Evolutionary conservation across 2,113 vertebrate genomes (phyloP), one percentile per base, ranked within the genome.

Genomic region (Syrrhaptes paradoxus): DNA sequence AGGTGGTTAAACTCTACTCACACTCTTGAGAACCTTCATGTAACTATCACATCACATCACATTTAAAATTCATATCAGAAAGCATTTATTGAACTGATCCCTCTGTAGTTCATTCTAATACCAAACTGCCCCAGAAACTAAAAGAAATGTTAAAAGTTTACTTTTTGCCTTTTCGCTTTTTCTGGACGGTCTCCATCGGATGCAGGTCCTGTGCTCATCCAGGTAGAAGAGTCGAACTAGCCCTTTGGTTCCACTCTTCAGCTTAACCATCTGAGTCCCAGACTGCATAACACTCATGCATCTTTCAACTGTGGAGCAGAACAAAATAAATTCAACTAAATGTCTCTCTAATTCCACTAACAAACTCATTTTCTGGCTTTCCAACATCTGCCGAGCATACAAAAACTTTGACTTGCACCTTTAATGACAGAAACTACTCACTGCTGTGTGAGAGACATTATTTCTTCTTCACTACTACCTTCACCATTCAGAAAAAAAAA

Each of bases 241-340:
- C 17, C 99, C 99, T 97, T 99, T 99, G 96, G 98, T 98, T n/a
- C 99, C 99, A 32, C 98, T 98, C 98, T 99, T 99, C 97, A 99
- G 97, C 94, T 99, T 99, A 93, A 99, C 98, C 99, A 99, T 99
- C 98, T 99, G 99, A n/a, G 99, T 99, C 97, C 99, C 99, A 36
- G 99, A 99, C 98, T 99, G 99, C 99, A 99, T 99, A 73, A 99
- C 98, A 90, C 98, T 98, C 99, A 99, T 99, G 97, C 99, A 99
- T 99, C 99, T 98, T 98, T 99, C 99, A 98, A 99, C 99, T 99
- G 98, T 41, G 90, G 93, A 97, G 90, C 76, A 97, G 45, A 97
- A 61, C 31, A 91, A 20, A 89, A 59, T 1, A 57, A 79, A 85
- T 59, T 68, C 55, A 71, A 8, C 28, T 51, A 29, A 72, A 17